These are phyloP conservation scores for Thunnus maccoyii DNA, from an alignment of 2,113 vertebrate genomes.

Conservation along the genomic window DNA sequence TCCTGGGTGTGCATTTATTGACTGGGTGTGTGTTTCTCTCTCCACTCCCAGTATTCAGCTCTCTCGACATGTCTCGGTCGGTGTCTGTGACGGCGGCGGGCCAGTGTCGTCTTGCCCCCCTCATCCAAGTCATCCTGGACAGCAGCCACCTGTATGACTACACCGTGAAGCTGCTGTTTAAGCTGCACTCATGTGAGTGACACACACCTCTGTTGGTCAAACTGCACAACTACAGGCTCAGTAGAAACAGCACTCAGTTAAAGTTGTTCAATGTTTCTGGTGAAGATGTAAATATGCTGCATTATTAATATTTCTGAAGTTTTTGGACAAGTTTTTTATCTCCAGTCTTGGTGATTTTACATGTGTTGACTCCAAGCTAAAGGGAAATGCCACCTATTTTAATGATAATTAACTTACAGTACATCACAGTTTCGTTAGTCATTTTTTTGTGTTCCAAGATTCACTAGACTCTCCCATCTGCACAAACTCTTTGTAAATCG, in stretches of 20 bases:
- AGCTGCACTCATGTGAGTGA: slow-evolving; percentile 97
- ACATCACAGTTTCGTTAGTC: too few relatives aligned
- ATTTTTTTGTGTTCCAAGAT: too few relatives aligned
- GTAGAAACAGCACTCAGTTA: background rate
- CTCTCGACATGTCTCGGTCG: slow-evolving; percentile 96
- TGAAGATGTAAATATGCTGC: background rate
- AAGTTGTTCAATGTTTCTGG: background rate
- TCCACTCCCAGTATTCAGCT: slow-evolving; percentile 91
- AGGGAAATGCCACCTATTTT: slow-evolving; percentile 3
- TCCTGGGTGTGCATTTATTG: slow-evolving; percentile 1
- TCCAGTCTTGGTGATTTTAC: background rate
- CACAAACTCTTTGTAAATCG: too few relatives aligned
- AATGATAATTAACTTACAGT: background rate
- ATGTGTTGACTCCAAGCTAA: background rate
- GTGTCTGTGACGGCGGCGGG: slow-evolving; percentile 95
- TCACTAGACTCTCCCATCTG: too few relatives aligned
- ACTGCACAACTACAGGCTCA: background rate
- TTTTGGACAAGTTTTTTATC: background rate
- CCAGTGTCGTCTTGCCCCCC: slow-evolving; percentile 96
- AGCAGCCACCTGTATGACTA: slow-evolving; percentile 98
- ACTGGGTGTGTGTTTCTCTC: background rate
- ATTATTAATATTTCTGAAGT: background rate
- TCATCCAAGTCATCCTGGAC: slow-evolving; percentile 98
- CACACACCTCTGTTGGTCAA: slow-evolving; percentile 27
- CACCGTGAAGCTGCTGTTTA: slow-evolving; percentile 97